Evolutionary conservation across 2,888 invertebrate species (phyloP), one percentile per base, ranked within the genome.

Genomic region (Ichneumoninae sp.): DNA sequence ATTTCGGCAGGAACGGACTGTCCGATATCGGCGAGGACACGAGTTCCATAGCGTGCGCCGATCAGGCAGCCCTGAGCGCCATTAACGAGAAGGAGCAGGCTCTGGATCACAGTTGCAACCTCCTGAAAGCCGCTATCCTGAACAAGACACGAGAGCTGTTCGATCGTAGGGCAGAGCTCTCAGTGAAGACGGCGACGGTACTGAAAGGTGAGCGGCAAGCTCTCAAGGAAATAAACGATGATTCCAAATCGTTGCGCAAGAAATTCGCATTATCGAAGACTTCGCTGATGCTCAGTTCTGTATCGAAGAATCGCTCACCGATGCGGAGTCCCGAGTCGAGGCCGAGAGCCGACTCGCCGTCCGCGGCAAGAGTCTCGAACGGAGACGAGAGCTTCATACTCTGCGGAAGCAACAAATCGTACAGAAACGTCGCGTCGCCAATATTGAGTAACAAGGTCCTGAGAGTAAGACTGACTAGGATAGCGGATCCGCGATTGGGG

Each of bases 91-190:
- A 89, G 44, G 90, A 89, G 22, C 69, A 80, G 36, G 77, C 78
- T 5, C 82, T 91, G 1, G 86, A 87, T 74, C 81, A 81, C 77
- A 91, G 81, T 44, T 90, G 90, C 60, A 62, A 87, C 16, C 69
- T 80, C 30, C 85, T 92, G 50, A 91, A 88, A 75, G 80, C 89
- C 72, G 90, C 88, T 6, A 92, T 92, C 70, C 80, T 91, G 40
- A 86, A 54, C 19, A 92, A 90, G 85, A 91, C 92, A 0, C 86
- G 86, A 70, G 83, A 90, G 81, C 83, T 91, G 7, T 92, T 92
- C 77, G 86, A 91, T 33, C 71, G 40, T 3, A 78, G 84, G 40
- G 87, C 87, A 5, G 89, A 91, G 33, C 40, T 90, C 0, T 78
- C 87, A 0, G 70, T 87, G 65, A 90, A 89, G 83, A 90, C 88